Base-by-base conservation (phyloP, 2,888 invertebrate genomes). In the Eristalinus sepulchralis region DNA sequence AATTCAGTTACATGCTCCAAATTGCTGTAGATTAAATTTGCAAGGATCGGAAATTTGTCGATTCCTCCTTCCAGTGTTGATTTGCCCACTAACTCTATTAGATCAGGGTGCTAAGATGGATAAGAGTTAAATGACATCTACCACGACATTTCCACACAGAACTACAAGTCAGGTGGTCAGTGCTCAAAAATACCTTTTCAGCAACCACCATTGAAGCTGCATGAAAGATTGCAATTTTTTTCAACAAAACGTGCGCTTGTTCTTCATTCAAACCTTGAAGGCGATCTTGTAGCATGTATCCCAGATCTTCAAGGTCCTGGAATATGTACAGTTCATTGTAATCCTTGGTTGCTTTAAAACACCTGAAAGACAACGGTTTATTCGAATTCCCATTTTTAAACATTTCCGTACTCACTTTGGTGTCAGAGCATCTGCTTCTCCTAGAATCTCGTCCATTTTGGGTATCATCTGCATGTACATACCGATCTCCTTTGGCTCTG, bases 131-230 rank as follows among this genome's bases (percentile, higher is more conserved):
- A 22, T 22, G 24, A 27, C 2, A 2, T 27, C 27, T 2, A 27
- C 27, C 27, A 27, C 2, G n/a, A n/a, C n/a, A n/a, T n/a, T n/a
- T n/a, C n/a, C n/a, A n/a, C n/a, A n/a, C n/a, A n/a, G n/a, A n/a
- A n/a, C n/a, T n/a, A n/a, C n/a, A n/a, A n/a, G n/a, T n/a, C n/a
- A n/a, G n/a, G n/a, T n/a, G n/a, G n/a, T n/a, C n/a, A n/a, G n/a
- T n/a, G n/a, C n/a, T 27, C 5, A 27, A 27, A 27, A 27, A 4
- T 17, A 83, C 94, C 91, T 93, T 93, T 89, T 93, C 92, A 78
- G 91, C 92, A 67, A 94, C 85, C 36, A 93, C 92, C 24, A 94
- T 92, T 2, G 94, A 94, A n/a, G 92, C 91, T 1, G 93, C 94
- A 88, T 94, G 94, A 88, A 93, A 92, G 85, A 90, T 91, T 0